Conservation (phyloP, 2,113 vertebrate genomes). For the Nannobrachium achirus region DNA sequence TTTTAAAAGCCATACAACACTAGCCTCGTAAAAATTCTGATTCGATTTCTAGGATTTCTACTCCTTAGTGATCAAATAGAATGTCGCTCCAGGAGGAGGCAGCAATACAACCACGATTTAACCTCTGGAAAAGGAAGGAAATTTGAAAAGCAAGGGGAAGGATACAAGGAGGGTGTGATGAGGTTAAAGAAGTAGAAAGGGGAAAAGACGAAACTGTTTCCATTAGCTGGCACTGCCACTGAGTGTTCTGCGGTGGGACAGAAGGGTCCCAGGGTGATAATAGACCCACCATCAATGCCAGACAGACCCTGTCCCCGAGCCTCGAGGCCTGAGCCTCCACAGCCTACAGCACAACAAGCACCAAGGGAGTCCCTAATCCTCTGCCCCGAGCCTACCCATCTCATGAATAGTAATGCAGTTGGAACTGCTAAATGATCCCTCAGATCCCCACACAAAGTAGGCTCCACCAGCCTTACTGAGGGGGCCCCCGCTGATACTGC, state of each 20-base stretch:
- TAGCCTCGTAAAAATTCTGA: too few relatives aligned
- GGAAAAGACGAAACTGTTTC: constrained; percentile 72
- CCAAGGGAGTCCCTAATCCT: constrained; percentile 81
- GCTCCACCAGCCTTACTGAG: constrained; percentile 61
- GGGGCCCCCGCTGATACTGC: constrained; percentile 60
- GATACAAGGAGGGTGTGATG: constrained; percentile 52
- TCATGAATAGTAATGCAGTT: constrained; percentile 84
- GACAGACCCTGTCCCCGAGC: constrained; percentile 71
- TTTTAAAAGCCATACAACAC: too few relatives aligned
- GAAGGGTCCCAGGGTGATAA: constrained; percentile 74
- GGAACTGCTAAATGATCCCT: constrained; percentile 79
- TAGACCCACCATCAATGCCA: constrained; percentile 75
- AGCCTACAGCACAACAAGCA: constrained; percentile 81
- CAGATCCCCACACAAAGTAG: constrained; percentile 74
- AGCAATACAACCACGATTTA: too few relatives aligned
- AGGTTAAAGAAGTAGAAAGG: constrained; percentile 66
- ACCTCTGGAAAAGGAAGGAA: neutral
- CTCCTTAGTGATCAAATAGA: too few relatives aligned
- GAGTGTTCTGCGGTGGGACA: constrained; percentile 72
- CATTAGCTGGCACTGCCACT: constrained; percentile 71
- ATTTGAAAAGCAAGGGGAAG: constrained; percentile 10
- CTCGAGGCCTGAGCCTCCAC: constrained; percentile 62
- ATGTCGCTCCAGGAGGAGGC: too few relatives aligned
- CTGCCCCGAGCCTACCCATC: constrained; percentile 76
- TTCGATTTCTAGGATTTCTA: too few relatives aligned